Percentiles rank a stretch among this genome's conserved stretches.
phyloP scores from a whole-genome alignment of 2,888 invertebrate species.

The Peribatodes rhomboidaria region DNA sequence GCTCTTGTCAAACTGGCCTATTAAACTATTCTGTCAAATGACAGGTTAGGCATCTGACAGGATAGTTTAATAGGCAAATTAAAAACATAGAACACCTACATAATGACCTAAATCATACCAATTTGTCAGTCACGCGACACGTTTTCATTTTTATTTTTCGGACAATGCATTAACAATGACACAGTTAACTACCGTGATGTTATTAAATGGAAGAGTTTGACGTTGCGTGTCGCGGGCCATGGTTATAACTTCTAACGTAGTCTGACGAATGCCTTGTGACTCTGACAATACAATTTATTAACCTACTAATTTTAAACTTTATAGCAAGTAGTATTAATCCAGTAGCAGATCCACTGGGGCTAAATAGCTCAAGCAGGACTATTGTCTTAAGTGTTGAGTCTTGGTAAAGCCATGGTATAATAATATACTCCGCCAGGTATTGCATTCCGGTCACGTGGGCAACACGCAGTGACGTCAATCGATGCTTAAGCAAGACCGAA shows the following conservation, averaged over 20 bases:
- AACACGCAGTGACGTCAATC: too few relatives aligned
- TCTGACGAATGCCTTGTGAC: conserved; percentile 28
- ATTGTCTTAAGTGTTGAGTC: too few relatives aligned
- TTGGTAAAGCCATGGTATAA: too few relatives aligned
- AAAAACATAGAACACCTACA: neutral
- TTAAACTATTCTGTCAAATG: too few relatives aligned
- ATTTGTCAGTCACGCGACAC: conserved; percentile 1
- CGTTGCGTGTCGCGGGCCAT: conserved; percentile 57
- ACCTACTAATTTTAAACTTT: neutral
- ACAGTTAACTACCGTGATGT: conserved; percentile 43
- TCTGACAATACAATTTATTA: neutral
- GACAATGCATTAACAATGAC: conserved; percentile 44
- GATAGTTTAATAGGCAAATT: neutral
- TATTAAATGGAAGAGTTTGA: conserved; percentile 52
- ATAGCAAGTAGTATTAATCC: too few relatives aligned
- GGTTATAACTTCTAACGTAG: conserved; percentile 12
- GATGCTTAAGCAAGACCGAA: too few relatives aligned
- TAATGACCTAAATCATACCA: conserved; percentile 13
- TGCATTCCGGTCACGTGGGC: too few relatives aligned
- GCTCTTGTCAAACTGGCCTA: too few relatives aligned
- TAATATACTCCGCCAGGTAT: too few relatives aligned
- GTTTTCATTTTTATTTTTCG: conserved; percentile 1
- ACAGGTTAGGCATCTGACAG: too few relatives aligned
- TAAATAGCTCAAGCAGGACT: too few relatives aligned
- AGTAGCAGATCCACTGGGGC: too few relatives aligned